These are phyloP conservation scores for Anoplopoma fimbria DNA, from an alignment of 2,113 vertebrate species.

Conservation along the genomic window DNA sequence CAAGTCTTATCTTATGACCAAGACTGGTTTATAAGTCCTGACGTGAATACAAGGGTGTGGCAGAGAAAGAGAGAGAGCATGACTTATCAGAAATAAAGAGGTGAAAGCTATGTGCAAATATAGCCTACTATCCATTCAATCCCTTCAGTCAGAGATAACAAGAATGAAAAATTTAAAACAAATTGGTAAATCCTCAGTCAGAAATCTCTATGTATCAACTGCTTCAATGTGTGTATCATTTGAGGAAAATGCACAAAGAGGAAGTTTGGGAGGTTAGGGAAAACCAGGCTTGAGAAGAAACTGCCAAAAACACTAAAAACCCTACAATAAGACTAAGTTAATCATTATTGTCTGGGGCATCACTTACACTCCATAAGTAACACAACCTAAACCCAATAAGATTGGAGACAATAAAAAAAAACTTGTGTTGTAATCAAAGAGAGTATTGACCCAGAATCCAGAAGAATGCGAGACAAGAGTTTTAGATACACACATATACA, in stretches of 20 bases:
- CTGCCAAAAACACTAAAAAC: background rate
- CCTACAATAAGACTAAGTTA: background rate
- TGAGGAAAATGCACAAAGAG: background rate
- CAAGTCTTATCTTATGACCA: conserved; percentile 28
- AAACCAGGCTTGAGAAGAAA: background rate
- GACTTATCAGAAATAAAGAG: background rate
- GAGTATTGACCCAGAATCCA: conserved; percentile 10
- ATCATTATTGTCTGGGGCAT: background rate
- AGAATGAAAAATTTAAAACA: background rate
- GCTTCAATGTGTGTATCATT: background rate
- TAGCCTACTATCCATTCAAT: background rate
- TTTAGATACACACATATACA: too few species aligned
- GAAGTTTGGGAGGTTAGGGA: background rate
- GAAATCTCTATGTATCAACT: background rate
- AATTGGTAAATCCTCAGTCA: background rate
- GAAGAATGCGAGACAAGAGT: background rate
- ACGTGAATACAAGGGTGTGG: background rate
- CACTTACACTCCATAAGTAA: background rate
- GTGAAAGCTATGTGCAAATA: background rate
- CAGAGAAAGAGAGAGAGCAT: background rate
- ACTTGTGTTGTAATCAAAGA: conserved; percentile 3
- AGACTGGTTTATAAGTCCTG: conserved; percentile 7
- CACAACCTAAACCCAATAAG: background rate
- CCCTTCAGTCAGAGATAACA: background rate
- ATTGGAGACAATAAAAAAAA: conserved; percentile 5